Base-by-base conservation (phyloP, 2,888 invertebrate species). In the Stratiomys singularior region DNA sequence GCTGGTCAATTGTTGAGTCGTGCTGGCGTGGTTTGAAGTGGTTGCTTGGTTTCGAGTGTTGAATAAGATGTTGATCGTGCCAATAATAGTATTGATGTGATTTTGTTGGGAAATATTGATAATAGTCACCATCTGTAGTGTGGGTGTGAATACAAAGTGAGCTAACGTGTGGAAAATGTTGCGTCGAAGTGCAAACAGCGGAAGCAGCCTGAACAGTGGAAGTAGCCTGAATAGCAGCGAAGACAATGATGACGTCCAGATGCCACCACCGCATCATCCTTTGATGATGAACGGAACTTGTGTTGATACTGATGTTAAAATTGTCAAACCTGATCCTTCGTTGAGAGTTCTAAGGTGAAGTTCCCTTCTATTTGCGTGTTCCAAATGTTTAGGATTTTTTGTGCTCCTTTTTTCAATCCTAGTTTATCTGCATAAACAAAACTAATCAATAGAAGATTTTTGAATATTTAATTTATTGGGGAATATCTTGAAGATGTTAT, bases 331-430 rank as follows among this genome's bases (percentile, higher is more conserved):
- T 78, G 80, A 81, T 79, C 82, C 82, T 60, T 80, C 82, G 13
- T 78, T 81, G 46, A 81, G 83, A 77, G 79, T 81, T 56, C 78
- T 84, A 78, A 84, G 84, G 84, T 84, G 80, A 21, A 56, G 25
- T 27, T n/a, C n/a, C n/a, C n/a, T n/a, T n/a, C n/a, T n/a, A n/a
- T n/a, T n/a, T n/a, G n/a, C n/a, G n/a, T n/a, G n/a, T n/a, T n/a
- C n/a, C n/a, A n/a, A n/a, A n/a, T n/a, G n/a, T n/a, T n/a, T n/a
- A n/a, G n/a, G n/a, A n/a, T n/a, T n/a, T n/a, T n/a, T n/a, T n/a
- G n/a, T n/a, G n/a, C n/a, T n/a, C n/a, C n/a, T n/a, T n/a, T n/a
- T n/a, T n/a, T n/a, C n/a, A n/a, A n/a, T n/a, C n/a, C n/a, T n/a
- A n/a, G n/a, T 9, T 37, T 5, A 37, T 37, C 9, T 37, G 9